Evolutionary conservation across 2,113 vertebrate genomes (phyloP), one percentile per base, ranked within the genome.

Genomic region (Onychorhynchus coronatus): DNA sequence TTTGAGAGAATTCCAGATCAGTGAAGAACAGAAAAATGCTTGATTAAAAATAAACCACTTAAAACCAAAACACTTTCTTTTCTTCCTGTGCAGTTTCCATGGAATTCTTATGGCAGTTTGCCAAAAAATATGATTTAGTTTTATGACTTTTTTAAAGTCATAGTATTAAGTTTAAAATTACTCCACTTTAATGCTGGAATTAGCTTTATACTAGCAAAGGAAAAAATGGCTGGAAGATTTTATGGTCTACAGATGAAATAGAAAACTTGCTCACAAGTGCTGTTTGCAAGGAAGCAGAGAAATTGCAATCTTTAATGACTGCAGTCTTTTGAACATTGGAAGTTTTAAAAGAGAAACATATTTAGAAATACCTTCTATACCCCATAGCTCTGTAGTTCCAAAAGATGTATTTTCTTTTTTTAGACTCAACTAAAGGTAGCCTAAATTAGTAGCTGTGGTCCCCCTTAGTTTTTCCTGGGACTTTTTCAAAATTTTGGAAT

Each of bases 1-100:
- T 50, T 87, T 73, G 18, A 28, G 59, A 93, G 91, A 96, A 96
- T 95, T 97, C 96, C 49, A 93, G 89, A 77, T 8, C 65, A 70
- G 68, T 82, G 53, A 93, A 71, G 65, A 91, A 62, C 52, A 96
- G 56, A 6, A 85, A 83, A 89, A 82, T 72, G 46, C 68, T 84
- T 86, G 62, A 88, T 97, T 97, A 96, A 97, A 95, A 97, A 96
- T 79, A 96, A 96, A 76, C 72, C 59, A 82, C 67, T 95, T 96
- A 86, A 94, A 94, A 80, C 67, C 39, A 88, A 39, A 96, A 81
- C 9, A 77, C 12, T 66, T 74, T 96, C 30, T 82, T 73, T 92
- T 86, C 42, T 96, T 96, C 14, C 50, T 76, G 66, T 85, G 19
- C 35, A 75, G 44, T 91, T 96, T 85, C 76, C 44, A 91, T 93